Percentiles rank a stretch among this genome's conserved stretches.
These are phyloP conservation scores for Lacanobia wlatinum DNA, from an alignment of 2,888 invertebrate genomes.

Conservation along the genomic window DNA sequence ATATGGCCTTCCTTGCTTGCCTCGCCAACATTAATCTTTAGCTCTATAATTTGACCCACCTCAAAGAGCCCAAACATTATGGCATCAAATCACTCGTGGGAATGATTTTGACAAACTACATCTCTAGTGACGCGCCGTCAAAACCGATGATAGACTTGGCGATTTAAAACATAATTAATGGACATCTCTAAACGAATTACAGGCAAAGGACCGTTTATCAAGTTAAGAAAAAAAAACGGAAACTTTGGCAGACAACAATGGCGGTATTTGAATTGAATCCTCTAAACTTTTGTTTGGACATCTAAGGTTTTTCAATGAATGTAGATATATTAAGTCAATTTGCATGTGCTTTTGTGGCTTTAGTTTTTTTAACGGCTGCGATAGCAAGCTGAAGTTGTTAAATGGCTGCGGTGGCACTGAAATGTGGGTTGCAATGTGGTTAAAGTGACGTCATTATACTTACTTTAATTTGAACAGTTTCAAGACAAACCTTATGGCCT, in stretches of 20 bases:
- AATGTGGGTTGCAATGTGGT: conserved; percentile 44
- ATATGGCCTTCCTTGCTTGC: conserved; percentile 11
- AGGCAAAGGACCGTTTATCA: conserved; percentile 77
- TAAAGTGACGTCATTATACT: conserved; percentile 28
- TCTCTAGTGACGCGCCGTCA: conserved; percentile 81
- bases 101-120: conserved; percentile 84
- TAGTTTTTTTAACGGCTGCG: conserved; percentile 56
- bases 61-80: conserved; percentile 73
- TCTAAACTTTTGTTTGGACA: conserved; percentile 78
- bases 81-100: conserved; percentile 68
- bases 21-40: conserved; percentile 55
- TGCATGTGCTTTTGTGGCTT: conserved; percentile 65
- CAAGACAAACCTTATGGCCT: too few species aligned
- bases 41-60: conserved; percentile 59
- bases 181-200: conserved; percentile 76
- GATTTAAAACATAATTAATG: conserved; percentile 84
- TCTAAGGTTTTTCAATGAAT: conserved; percentile 78
- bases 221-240: conserved; percentile 74
- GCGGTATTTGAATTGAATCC: conserved; percentile 86
- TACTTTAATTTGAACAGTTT: not conserved
- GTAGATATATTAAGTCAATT: conserved; percentile 71
- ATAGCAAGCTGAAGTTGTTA: conserved; percentile 58
- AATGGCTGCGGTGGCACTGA: conserved; percentile 47
- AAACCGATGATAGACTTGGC: conserved; percentile 81
- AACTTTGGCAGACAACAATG: conserved; percentile 87